Base-by-base conservation (phyloP, 2,113 vertebrate genomes). In the Chascanopsetta lugubris region DNA sequence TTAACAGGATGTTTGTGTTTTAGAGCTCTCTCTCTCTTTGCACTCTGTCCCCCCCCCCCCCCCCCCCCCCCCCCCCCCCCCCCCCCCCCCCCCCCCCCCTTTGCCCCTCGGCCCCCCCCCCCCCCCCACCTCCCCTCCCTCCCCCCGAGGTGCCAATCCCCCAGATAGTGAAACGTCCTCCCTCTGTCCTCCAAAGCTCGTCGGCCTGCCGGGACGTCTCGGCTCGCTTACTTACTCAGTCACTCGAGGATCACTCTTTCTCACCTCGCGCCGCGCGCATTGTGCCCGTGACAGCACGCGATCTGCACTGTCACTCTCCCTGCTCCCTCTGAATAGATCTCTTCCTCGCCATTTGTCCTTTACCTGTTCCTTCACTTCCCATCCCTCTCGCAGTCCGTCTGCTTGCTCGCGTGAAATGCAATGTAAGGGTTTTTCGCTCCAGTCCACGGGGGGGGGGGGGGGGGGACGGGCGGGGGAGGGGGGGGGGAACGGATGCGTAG, bases 311-410 rank as follows among this genome's bases (percentile, higher is more conserved):
- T 85, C 80, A 77, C 75, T 68, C 77, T 58, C 57, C 58, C 38
- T 25, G 47, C 38, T 11, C 7, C 61, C 69, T 85, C 58, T 61
- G 64, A 87, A 70, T 75, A 64, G 68, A 84, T 80, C 76, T 77
- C 71, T 82, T 85, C 75, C 77, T 77, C 77, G 74, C 65, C 68
- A 55, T 84, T 84, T 84, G 71, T 84, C 76, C 46, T 53, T 79
- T 74, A 70, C 71, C 61, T 81, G 69, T 51, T 71, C 72, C 65
- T 72, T 78, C 71, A 59, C 70, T 75, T 72, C 77, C 64, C 36
- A 57, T 79, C 70, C 60, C 68, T 68, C 74, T 60, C 56, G 65
- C 60, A 42, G 49, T 73, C 67, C 36, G 11, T 75, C 53, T 70
- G 27, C 53, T 59, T 56, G 34, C 36, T 64, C 46, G 20, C 68